Base-by-base conservation (phyloP, 1,140 invertebrate species). In the Thaumatotibia leucotreta region DNA sequence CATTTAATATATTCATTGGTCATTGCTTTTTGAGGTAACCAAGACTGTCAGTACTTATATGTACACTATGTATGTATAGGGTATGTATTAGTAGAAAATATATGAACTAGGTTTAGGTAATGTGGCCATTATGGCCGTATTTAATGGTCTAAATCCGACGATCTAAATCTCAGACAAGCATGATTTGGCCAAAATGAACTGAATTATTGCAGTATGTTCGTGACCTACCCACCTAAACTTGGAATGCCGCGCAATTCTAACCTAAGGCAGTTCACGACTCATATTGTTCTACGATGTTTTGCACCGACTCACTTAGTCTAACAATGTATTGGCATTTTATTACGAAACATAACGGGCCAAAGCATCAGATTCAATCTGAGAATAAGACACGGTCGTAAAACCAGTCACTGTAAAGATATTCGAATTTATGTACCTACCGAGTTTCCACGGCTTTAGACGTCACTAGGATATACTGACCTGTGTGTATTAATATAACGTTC, bases 351-450 rank as follows among this genome's bases (percentile, higher is more conserved):
- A 54, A 58, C 24, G 29, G 24, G 4, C n/a, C 8, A 58, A 4
- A 24, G 24, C 23, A 27, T 29, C 52, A 23, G 14, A 58, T 58
- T 29, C 52, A 58, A 58, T 58, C 24, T 27, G 10, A 27, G 23
- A n/a, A 58, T 58, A 24, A 58, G 52, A 14, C 52, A 58, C 52
- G 24, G 24, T 58, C 24, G 24, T 58, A 58, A 58, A 58, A 27
- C 52, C 24, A 58, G 23, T 58, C 52, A 58, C 27, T 58, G 52
- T 58, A 58, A 58, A 29, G 52, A 58, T 58, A 58, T 58, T 58
- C 52, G 52, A 58, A 58, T 58, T 58, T 29, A 58, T 58, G 52
- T 58, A 58, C n/a, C n/a, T n/a, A n/a, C 52, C 23, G 52, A 58
- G 52, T 31, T 31, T 27, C 29, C 52, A 27, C 50, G 20, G 50